phyloP scores from a whole-genome alignment of 2,113 vertebrate genomes.

The Cinclus cinclus region DNA sequence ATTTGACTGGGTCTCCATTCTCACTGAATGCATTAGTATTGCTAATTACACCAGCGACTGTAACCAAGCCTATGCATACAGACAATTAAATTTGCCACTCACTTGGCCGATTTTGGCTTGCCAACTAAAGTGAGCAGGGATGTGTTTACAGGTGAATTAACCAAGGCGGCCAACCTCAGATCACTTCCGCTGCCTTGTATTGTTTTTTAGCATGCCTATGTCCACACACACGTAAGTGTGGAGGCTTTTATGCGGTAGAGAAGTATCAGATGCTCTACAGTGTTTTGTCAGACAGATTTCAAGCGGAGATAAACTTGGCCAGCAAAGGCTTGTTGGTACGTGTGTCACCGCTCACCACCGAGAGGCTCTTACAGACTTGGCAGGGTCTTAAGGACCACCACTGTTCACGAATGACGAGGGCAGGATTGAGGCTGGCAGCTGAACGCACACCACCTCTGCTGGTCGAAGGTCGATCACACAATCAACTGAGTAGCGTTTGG shows the following conservation, averaged over 20 bases:
- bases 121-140: neutral
- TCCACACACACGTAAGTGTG: rapidly evolving
- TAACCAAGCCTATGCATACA: rapidly evolving
- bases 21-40: neutral
- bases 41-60: neutral
- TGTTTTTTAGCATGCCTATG: neutral
- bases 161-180: neutral
- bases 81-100: neutral
- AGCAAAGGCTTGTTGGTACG: rapidly evolving
- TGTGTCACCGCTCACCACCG: rapidly evolving
- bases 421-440: rapidly evolving
- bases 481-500: rapidly evolving
- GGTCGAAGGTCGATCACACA: rapidly evolving
- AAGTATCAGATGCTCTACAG: neutral
- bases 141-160: neutral
- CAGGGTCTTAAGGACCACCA: neutral
- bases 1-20: neutral
- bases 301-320: rapidly evolving
- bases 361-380: neutral
- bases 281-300: neutral
- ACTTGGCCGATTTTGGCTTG: neutral
- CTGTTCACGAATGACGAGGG: rapidly evolving
- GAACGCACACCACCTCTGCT: rapidly evolving
- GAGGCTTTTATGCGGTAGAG: rapidly evolving
- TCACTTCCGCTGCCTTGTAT: neutral